A percentile compares a stretch with the other conserved stretches of the same genome.
These are phyloP conservation scores for Heterohyrax brucei DNA, from an alignment of 2,797 vertebrate species.

Conservation along the genomic window DNA sequence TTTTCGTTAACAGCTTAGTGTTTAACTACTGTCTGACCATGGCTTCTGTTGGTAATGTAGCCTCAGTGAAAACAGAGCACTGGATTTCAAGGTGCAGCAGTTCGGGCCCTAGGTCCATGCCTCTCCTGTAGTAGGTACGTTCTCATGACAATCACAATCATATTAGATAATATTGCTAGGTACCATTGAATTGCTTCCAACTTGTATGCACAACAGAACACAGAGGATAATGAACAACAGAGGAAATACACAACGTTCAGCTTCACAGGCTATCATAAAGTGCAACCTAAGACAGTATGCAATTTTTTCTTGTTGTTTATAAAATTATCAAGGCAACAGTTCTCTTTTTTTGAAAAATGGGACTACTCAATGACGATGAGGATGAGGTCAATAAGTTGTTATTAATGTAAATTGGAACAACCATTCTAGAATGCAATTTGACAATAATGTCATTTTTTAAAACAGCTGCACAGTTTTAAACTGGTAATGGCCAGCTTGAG, in stretches of 20 bases:
- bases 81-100: not conserved
- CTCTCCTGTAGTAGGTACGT: not conserved
- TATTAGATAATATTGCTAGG: not conserved
- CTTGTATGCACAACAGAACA: too few species aligned
- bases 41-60: not conserved
- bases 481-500: slow-evolving; percentile 1
- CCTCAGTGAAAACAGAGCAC: not conserved
- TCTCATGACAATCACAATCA: not conserved
- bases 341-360: not conserved
- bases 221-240: not conserved
- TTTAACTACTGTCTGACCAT: too few species aligned
- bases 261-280: not conserved
- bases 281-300: not conserved
- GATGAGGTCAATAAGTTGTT: not conserved
- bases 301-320: not conserved
- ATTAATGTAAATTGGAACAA: slow-evolving; percentile 10
- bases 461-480: slow-evolving; percentile 12
- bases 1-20: too few species aligned
- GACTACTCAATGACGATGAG: not conserved
- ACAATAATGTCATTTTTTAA: slow-evolving; percentile 11
- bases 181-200: too few species aligned
- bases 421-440: slow-evolving; percentile 11
- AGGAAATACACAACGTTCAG: not conserved
- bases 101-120: not conserved
- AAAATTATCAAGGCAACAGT: slow-evolving; percentile 4